Evolutionary conservation across 2,797 vertebrate genomes (phyloP).

Genomic region (Sebastes vulpes): DNA sequence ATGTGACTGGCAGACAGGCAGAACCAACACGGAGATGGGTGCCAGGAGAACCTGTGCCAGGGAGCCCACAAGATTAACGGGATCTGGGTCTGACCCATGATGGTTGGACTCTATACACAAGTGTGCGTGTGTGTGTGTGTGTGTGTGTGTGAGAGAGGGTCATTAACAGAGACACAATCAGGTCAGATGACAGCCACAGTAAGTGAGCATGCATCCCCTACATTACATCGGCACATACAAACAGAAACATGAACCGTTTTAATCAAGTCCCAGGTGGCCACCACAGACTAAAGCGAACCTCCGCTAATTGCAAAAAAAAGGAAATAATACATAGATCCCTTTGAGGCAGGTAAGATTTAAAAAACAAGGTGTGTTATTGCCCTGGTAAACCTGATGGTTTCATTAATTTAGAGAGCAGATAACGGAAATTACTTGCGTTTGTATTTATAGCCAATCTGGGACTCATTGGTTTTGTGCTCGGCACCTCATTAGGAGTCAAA

Average conservation of each 20-base stretch:
- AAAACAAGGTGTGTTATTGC: conserved; percentile 1
- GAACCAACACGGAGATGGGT: conserved; percentile 17
- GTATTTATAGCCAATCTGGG: not conserved
- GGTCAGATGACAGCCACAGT: conserved; percentile 3
- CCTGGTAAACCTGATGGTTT: not conserved
- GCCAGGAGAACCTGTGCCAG: conserved; percentile 43
- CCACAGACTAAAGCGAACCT: not conserved
- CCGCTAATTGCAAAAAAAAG: not conserved
- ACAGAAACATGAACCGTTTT: not conserved
- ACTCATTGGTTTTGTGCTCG: not conserved
- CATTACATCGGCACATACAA: not conserved
- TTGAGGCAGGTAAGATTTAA: not conserved
- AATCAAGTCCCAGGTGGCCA: not conserved
- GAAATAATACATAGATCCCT: conserved; percentile 2
- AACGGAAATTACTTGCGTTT: not conserved
- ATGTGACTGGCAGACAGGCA: conserved; percentile 31
- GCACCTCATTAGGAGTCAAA: conserved; percentile 25
- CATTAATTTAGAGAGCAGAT: conserved; percentile 16
- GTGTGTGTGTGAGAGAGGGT: not conserved
- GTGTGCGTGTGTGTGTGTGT: not conserved
- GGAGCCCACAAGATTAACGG: conserved; percentile 18
- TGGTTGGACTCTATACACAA: conserved; percentile 3
- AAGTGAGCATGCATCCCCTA: not conserved
- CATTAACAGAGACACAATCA: conserved; percentile 6
- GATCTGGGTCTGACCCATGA: not conserved